Percentiles rank a stretch among this genome's conserved stretches.
Evolutionary conservation across 1,140 invertebrate genomes (phyloP).

Genomic region (Drosophila prosaltans): DNA sequence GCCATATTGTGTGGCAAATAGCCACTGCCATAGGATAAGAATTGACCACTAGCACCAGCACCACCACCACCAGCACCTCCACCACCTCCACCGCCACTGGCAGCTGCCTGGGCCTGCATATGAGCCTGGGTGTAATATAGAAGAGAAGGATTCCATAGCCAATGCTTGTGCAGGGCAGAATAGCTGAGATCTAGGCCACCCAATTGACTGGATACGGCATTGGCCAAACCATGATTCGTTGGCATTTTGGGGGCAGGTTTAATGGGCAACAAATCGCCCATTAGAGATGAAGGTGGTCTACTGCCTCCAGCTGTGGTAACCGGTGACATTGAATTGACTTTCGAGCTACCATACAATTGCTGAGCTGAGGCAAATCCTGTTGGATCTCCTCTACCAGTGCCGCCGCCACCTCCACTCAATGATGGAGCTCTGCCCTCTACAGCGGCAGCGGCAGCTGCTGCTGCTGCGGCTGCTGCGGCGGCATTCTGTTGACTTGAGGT

Average conservation of each 20-base stretch:
- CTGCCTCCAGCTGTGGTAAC: neutral
- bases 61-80: neutral
- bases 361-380: conserved; percentile 46
- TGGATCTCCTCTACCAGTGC: conserved; percentile 12
- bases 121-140: conserved; percentile 78
- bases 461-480: conserved; percentile 64
- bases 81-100: conserved; percentile 25
- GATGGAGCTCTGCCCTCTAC: conserved; percentile 30
- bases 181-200: conserved; percentile 73
- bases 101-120: conserved; percentile 67
- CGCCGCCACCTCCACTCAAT: conserved; percentile 22
- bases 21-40: conserved; percentile 60
- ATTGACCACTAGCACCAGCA: conserved; percentile 35
- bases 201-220: conserved; percentile 44
- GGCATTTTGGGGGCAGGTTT: conserved; percentile 67
- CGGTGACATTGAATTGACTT: conserved; percentile 11
- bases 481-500: conserved; percentile 81
- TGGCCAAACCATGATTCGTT: conserved; percentile 17
- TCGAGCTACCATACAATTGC: conserved; percentile 35
- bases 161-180: conserved; percentile 76
- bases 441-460: conserved; percentile 41
- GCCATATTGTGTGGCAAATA: conserved; percentile 60
- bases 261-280: conserved; percentile 54
- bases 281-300: conserved; percentile 31
- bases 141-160: conserved; percentile 81